phyloP scores from a whole-genome alignment of 1,140 invertebrate genomes.

The Pentalonia nigronervosa region DNA sequence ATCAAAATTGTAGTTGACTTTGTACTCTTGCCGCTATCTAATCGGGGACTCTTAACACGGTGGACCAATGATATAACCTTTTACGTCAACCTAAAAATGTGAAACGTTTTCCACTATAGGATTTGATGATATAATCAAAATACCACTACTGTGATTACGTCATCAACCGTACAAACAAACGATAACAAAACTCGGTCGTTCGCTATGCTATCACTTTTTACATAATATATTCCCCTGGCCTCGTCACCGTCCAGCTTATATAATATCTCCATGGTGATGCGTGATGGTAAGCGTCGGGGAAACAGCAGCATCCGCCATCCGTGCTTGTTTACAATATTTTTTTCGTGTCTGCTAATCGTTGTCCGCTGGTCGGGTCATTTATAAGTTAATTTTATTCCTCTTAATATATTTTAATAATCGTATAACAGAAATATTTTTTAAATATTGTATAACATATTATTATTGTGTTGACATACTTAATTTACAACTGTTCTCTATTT shows the following conservation, averaged over 20 bases:
- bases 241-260: neutral
- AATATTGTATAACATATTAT: neutral
- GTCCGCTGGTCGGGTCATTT: neutral
- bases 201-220: neutral
- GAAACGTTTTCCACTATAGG: no score
- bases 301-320: neutral
- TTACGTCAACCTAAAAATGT: no score
- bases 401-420: neutral
- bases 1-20: no score
- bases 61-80: no score
- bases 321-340: neutral
- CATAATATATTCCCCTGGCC: neutral
- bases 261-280: constrained; percentile 13
- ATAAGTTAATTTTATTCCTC: neutral
- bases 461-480: neutral
- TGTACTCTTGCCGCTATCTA: no score
- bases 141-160: neutral
- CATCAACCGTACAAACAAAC: neutral
- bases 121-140: no score
- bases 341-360: neutral
- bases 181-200: neutral
- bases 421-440: neutral
- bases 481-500: constrained; percentile 3
- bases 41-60: no score
- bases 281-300: neutral